A percentile compares a stretch with the other conserved stretches of the same genome.
phyloP scores from a whole-genome alignment of 2,888 invertebrate species.

The Xestia ashworthii region DNA sequence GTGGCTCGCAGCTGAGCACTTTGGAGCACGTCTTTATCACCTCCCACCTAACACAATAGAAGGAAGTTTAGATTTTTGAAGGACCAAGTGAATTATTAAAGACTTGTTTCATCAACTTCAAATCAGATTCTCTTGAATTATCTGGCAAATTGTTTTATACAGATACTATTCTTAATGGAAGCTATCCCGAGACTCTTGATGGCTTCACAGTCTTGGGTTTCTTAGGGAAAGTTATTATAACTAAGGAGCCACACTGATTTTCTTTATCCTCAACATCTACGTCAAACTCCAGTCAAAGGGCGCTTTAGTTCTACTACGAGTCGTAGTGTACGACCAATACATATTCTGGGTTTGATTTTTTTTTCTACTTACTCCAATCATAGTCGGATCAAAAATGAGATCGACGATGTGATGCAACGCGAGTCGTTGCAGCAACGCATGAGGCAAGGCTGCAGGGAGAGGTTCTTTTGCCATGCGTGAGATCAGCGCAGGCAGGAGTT shows the following conservation, averaged over 20 bases:
- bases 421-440: conserved; percentile 84
- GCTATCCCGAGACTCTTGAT: neutral
- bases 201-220: no score
- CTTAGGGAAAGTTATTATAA: no score
- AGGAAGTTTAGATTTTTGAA: neutral
- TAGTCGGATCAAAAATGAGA: conserved; percentile 83
- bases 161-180: neutral
- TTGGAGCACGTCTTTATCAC: conserved; percentile 79
- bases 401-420: conserved; percentile 85
- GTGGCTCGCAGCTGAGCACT: conserved; percentile 84
- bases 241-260: neutral
- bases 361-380: conserved; percentile 80
- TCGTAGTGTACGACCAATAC: no score
- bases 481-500: conserved; percentile 84
- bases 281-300: neutral
- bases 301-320: neutral
- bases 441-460: conserved; percentile 87
- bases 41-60: conserved; percentile 76
- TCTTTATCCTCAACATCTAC: neutral
- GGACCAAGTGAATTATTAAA: neutral
- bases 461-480: conserved; percentile 88
- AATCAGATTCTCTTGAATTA: neutral
- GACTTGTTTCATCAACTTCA: neutral
- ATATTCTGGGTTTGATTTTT: neutral
- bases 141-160: no score